These are phyloP conservation scores for Pangasius larnaudii DNA, from an alignment of 2,797 vertebrate species.

Conservation along the genomic window DNA sequence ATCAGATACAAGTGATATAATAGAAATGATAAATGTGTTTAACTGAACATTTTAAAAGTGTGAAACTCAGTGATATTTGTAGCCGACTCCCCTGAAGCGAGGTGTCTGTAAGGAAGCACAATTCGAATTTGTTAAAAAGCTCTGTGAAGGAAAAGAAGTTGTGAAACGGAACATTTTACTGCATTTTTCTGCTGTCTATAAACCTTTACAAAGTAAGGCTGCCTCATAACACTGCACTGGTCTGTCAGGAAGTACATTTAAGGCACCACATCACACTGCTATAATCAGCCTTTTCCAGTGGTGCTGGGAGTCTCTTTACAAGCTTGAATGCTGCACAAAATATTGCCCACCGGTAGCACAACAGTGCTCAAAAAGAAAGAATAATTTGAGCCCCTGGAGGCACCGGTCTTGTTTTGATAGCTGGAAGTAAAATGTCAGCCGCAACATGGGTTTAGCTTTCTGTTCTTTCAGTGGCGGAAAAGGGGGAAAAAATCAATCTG, in stretches of 20 bases:
- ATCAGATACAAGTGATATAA: neutral
- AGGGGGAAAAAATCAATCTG: constrained; percentile 57
- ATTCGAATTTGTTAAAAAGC: neutral
- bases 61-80: neutral
- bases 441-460: constrained; percentile 54
- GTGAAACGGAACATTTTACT: constrained; percentile 4
- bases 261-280: constrained; percentile 24
- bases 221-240: constrained; percentile 16
- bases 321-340: constrained; percentile 56
- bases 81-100: neutral
- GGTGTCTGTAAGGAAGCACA: neutral
- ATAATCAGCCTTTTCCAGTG: constrained; percentile 49
- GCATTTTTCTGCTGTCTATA: neutral
- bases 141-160: constrained; percentile 8
- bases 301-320: constrained; percentile 57
- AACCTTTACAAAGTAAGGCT: constrained; percentile 1
- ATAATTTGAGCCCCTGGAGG: constrained; percentile 54
- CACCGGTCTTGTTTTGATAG: constrained; percentile 55
- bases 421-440: constrained; percentile 63
- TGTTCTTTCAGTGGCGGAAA: constrained; percentile 57
- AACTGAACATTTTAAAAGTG: neutral
- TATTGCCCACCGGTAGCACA: constrained; percentile 55
- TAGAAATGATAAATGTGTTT: neutral
- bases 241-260: constrained; percentile 45
- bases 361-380: constrained; percentile 57